Conservation (phyloP, 2,113 vertebrate genomes). For the Riparia riparia region DNA sequence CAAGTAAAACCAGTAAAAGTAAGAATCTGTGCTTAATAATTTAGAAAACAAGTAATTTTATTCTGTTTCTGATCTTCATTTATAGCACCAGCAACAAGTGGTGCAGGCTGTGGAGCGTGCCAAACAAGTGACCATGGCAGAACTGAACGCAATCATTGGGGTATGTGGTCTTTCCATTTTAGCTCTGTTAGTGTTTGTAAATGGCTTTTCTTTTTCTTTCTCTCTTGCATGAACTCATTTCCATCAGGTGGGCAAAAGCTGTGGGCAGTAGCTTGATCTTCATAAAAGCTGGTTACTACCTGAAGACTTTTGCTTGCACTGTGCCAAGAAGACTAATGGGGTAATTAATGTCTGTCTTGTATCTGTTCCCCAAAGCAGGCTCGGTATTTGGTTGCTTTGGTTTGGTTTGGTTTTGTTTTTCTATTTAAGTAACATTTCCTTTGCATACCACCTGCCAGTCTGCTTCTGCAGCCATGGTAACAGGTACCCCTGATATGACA, state of each 20-base stretch:
- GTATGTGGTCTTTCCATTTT: slow-evolving; percentile 94
- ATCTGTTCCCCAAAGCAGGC: not conserved
- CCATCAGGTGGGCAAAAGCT: not conserved
- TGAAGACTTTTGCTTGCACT: slow-evolving; percentile 13
- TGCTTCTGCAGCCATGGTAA: not conserved
- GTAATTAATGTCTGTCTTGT: not conserved
- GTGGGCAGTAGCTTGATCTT: not conserved
- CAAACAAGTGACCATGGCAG: slow-evolving; percentile 99
- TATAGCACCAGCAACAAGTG: slow-evolving; percentile 96
- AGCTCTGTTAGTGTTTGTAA: slow-evolving; percentile 84
- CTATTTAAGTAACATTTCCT: not conserved
- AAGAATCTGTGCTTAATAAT: slow-evolving; percentile 64
- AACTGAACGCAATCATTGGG: slow-evolving; percentile 98
- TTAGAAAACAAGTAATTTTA: slow-evolving; percentile 78
- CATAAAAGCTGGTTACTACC: not conserved
- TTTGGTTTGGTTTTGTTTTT: not conserved
- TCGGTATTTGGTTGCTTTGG: not conserved
- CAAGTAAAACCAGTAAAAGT: not conserved
- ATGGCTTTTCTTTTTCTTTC: slow-evolving; percentile 63
- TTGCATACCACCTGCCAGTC: not conserved
- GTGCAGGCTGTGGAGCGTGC: slow-evolving; percentile 97
- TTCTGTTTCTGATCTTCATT: slow-evolving; percentile 82
- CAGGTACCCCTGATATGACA: not conserved
- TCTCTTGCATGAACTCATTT: slow-evolving; percentile 4
- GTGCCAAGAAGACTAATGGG: not conserved